Conservation (phyloP, 37 sponge, comb jelly and placozoan genomes). For the Halichondria panicea region DNA sequence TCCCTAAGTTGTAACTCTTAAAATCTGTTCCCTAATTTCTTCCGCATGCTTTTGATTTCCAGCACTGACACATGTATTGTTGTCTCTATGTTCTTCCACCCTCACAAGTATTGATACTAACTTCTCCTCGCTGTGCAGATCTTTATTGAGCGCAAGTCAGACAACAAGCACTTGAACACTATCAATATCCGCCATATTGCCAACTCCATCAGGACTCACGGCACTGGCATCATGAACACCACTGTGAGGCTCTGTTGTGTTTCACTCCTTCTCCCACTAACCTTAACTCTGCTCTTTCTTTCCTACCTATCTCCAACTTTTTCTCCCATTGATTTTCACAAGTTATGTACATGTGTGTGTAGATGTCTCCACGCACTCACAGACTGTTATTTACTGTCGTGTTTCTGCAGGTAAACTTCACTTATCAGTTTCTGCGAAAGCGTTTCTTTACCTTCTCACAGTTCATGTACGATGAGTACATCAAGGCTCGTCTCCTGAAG, state of each 20-base stretch:
- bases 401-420: slow-evolving; percentile 87
- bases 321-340: not conserved
- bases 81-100: no score
- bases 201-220: slow-evolving; percentile 97
- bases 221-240: slow-evolving; percentile 97
- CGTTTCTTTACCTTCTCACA: slow-evolving; percentile 98
- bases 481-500: slow-evolving; percentile 92
- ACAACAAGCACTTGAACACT: slow-evolving; percentile 92
- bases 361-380: no score
- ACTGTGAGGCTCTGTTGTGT: slow-evolving; percentile 43
- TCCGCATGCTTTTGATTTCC: no score
- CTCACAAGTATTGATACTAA: no score
- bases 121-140: slow-evolving; percentile 38
- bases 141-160: slow-evolving; percentile 85
- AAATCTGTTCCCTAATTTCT: no score
- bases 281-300: not conserved
- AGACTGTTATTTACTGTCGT: no score
- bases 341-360: not conserved
- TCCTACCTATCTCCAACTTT: not conserved
- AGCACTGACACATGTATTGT: no score
- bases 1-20: no score
- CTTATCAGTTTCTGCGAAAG: slow-evolving; percentile 93
- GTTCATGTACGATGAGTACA: slow-evolving; percentile 99
- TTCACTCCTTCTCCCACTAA: not conserved
- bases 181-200: slow-evolving; percentile 98